A percentile compares a stretch with the other conserved stretches of the same genome.
These are phyloP conservation scores for Drymonia ruficornis DNA, from an alignment of 2,888 invertebrate species.

Conservation along the genomic window DNA sequence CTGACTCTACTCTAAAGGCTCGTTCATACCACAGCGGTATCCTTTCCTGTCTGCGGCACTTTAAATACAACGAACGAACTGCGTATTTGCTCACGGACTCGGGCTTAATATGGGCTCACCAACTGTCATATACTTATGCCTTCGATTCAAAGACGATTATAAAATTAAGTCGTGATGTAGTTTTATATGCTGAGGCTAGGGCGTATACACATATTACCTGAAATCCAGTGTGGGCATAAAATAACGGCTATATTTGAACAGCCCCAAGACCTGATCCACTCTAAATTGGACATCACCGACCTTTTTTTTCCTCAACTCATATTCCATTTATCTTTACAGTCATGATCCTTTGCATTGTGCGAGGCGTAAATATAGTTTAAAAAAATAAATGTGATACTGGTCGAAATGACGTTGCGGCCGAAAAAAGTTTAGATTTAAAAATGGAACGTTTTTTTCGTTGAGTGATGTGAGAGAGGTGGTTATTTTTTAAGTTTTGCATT, in stretches of 20 bases:
- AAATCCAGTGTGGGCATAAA: background rate
- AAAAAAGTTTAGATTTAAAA: conserved; percentile 37
- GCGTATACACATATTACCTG: no score
- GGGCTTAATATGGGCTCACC: no score
- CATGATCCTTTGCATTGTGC: conserved; percentile 75
- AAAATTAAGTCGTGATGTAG: no score
- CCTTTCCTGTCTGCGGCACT: background rate
- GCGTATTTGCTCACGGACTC: no score
- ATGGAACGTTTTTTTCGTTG: conserved; percentile 38
- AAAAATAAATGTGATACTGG: conserved; percentile 48
- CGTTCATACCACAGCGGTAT: background rate
- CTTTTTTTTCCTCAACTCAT: conserved; percentile 54
- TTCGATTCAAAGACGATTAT: no score
- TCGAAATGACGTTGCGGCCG: conserved; percentile 17
- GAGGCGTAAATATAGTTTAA: conserved; percentile 61
- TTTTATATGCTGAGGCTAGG: no score
- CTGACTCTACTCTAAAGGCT: conserved; percentile 59
- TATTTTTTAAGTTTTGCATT: background rate
- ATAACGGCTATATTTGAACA: background rate
- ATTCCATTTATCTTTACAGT: conserved; percentile 74
- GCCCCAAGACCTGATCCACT: conserved; percentile 40
- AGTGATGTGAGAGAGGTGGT: background rate
- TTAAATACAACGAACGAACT: no score
- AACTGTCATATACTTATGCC: no score
- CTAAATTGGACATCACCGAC: conserved; percentile 64